Percentiles rank a stretch among this genome's conserved stretches.
Conservation (phyloP, 2,113 vertebrate species). For the Embiotoca jacksoni region DNA sequence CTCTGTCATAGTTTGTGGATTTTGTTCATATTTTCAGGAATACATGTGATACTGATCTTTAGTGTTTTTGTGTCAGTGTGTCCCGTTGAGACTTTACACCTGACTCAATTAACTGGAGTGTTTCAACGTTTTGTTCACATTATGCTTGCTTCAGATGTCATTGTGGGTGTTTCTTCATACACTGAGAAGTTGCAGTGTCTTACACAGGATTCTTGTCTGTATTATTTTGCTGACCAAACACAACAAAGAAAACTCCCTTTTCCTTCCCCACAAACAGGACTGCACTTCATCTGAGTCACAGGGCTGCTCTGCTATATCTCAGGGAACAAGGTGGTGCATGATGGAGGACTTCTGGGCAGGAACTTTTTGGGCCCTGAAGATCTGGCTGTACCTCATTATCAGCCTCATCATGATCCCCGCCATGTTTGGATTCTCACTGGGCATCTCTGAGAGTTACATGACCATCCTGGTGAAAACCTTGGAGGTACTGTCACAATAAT, state of each 20-base stretch:
- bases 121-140: background rate
- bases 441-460: constrained; percentile 95
- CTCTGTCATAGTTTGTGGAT: background rate
- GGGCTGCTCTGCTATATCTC: constrained; percentile 14
- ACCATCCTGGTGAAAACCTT: constrained; percentile 90
- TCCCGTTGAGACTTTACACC: background rate
- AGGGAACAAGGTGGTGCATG: constrained; percentile 70
- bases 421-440: constrained; percentile 92
- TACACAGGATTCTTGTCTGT: background rate
- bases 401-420: constrained; percentile 91
- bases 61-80: constrained; percentile 5
- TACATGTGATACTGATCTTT: background rate
- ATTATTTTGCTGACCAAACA: background rate
- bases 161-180: background rate
- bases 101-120: background rate
- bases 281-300: constrained; percentile 30
- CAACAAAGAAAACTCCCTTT: background rate
- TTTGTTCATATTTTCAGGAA: constrained; percentile 10
- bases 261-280: background rate
- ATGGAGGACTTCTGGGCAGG: constrained; percentile 86
- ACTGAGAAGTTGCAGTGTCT: background rate
- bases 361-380: constrained; percentile 71
- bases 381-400: constrained; percentile 86
- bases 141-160: background rate
- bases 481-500: constrained; percentile 85